These are phyloP conservation scores for Charina bottae DNA, from an alignment of 2,113 vertebrate genomes.

Conservation along the genomic window DNA sequence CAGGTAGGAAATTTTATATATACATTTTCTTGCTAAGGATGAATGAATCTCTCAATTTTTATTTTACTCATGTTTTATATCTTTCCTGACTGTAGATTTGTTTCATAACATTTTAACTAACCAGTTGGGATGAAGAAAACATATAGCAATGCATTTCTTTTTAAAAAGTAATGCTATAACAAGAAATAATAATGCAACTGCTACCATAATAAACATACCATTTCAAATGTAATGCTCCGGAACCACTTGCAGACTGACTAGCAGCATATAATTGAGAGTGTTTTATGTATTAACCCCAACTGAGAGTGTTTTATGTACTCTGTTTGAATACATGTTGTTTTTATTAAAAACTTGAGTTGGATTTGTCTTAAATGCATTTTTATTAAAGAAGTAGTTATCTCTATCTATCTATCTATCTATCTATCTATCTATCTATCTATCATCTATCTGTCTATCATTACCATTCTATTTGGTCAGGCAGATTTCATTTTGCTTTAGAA, in stretches of 20 bases:
- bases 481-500: not conserved
- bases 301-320: not conserved
- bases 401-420: too few species aligned
- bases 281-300: not conserved
- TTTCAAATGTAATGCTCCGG: not conserved
- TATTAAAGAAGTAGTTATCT: not conserved
- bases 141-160: not conserved
- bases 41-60: not conserved
- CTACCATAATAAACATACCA: not conserved
- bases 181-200: not conserved
- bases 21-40: not conserved
- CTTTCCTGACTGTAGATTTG: not conserved
- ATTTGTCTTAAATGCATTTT: not conserved
- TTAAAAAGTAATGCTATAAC: not conserved
- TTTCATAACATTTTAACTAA: not conserved
- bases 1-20: not conserved
- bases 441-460: not conserved
- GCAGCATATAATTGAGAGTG: not conserved
- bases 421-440: too few species aligned
- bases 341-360: not conserved
- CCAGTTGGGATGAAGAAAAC: not conserved
- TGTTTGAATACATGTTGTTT: not conserved
- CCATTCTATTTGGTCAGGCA: not conserved
- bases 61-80: not conserved
- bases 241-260: not conserved